Percentiles rank a stretch among this genome's conserved stretches.
Evolutionary conservation across 2,888 invertebrate species (phyloP).

Genomic region (Dichetophora obliterata): DNA sequence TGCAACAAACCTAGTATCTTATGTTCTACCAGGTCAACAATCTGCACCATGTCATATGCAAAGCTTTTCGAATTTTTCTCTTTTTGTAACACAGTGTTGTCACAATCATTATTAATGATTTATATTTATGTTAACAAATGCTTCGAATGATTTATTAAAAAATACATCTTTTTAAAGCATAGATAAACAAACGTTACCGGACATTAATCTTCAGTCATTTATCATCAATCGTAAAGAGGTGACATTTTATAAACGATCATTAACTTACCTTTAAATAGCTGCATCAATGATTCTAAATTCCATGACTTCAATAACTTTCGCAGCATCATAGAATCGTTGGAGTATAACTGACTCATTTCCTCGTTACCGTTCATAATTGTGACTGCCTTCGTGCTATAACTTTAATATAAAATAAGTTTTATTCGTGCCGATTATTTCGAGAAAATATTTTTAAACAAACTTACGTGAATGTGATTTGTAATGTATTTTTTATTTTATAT

Average conservation of each 20-base stretch:
- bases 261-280: constrained; percentile 22
- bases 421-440: not conserved
- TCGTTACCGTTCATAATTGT: not conserved
- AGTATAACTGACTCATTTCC: not conserved
- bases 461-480: not conserved
- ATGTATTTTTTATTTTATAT: not conserved
- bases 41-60: too few species aligned
- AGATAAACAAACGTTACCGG: too few species aligned
- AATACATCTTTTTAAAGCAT: too few species aligned
- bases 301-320: constrained; percentile 14
- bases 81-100: too few species aligned
- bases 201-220: too few species aligned
- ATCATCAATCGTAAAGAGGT: too few species aligned
- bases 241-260: not conserved
- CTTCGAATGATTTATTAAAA: too few species aligned
- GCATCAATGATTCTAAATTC: constrained; percentile 20
- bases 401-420: not conserved
- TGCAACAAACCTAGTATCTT: too few species aligned
- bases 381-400: not conserved
- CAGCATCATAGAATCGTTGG: constrained; percentile 2
- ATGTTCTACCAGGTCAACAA: too few species aligned
- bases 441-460: not conserved
- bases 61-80: too few species aligned
- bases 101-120: too few species aligned
- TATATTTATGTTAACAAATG: too few species aligned